These are phyloP conservation scores for Cyclura pinguis DNA, from an alignment of 2,797 vertebrate species.

Conservation along the genomic window DNA sequence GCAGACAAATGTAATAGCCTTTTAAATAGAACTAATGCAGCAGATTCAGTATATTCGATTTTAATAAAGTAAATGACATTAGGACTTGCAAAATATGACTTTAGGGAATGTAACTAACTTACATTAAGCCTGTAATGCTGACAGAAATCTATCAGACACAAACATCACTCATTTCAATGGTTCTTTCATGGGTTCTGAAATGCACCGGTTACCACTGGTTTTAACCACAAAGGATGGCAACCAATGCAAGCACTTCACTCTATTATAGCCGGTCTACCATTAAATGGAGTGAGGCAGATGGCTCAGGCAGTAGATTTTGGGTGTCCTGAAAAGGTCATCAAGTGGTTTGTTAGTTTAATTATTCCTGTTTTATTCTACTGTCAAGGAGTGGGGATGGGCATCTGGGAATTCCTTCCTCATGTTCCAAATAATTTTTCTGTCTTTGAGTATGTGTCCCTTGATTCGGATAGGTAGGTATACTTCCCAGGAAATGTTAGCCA, in stretches of 20 bases:
- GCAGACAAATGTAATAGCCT: constrained; percentile 9
- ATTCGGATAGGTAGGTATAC: neutral
- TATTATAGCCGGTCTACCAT: neutral
- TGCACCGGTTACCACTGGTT: neutral
- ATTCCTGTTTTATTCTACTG: neutral
- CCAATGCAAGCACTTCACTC: neutral
- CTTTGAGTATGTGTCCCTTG: neutral
- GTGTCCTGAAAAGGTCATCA: neutral
- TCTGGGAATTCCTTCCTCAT: neutral
- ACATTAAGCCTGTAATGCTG: neutral
- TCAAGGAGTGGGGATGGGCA: neutral
- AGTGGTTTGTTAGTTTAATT: neutral
- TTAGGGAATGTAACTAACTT: neutral
- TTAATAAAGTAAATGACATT: neutral
- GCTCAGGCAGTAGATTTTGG: neutral
- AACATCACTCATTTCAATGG: neutral
- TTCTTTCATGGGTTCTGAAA: neutral
- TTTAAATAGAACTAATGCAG: neutral
- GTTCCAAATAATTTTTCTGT: neutral
- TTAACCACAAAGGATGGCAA: neutral
- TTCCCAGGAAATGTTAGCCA: no score
- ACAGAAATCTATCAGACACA: constrained; percentile 8
- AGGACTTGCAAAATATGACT: neutral
- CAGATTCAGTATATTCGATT: constrained; percentile 30
- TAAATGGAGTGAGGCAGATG: neutral